Evolutionary conservation across 2,113 vertebrate species (phyloP).

Genomic region (Lonchura striata): DNA sequence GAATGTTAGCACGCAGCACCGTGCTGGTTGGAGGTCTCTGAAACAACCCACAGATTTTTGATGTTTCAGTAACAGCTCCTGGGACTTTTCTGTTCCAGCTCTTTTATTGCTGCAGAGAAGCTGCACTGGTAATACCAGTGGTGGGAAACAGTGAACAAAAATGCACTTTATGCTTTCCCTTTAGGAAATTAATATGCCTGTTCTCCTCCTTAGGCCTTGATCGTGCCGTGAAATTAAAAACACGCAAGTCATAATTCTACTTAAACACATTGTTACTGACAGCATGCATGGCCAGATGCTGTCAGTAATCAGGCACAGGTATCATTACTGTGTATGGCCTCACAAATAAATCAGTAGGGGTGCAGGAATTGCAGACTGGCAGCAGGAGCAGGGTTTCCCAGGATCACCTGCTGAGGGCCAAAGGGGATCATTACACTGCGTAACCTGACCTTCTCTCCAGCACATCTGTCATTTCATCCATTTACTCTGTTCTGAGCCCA

Average conservation of each 20-base stretch:
- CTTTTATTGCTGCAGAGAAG: not conserved
- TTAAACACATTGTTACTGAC: not conserved
- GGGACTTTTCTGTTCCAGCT: not conserved
- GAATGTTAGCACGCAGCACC: not conserved
- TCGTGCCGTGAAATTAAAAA: not conserved
- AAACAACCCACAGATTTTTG: not conserved
- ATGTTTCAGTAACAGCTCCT: not conserved
- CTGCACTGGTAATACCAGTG: not conserved
- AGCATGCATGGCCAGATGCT: not conserved
- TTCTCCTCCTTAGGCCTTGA: not conserved
- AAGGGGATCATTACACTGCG: not conserved
- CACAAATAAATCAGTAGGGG: not conserved
- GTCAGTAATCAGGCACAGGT: not conserved
- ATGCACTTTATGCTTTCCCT: not conserved
- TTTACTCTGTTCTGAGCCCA: constrained; percentile 26
- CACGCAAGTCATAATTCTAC: not conserved
- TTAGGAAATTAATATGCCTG: not conserved
- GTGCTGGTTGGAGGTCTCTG: not conserved
- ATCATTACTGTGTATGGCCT: not conserved
- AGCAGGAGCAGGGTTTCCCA: not conserved
- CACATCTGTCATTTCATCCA: not conserved
- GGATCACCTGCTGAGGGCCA: not conserved
- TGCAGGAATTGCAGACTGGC: not conserved
- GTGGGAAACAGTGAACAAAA: not conserved
- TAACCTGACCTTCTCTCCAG: constrained; percentile 30